phyloP scores from a whole-genome alignment of 2,797 vertebrate genomes.

The Coracias cyanogaster region DNA sequence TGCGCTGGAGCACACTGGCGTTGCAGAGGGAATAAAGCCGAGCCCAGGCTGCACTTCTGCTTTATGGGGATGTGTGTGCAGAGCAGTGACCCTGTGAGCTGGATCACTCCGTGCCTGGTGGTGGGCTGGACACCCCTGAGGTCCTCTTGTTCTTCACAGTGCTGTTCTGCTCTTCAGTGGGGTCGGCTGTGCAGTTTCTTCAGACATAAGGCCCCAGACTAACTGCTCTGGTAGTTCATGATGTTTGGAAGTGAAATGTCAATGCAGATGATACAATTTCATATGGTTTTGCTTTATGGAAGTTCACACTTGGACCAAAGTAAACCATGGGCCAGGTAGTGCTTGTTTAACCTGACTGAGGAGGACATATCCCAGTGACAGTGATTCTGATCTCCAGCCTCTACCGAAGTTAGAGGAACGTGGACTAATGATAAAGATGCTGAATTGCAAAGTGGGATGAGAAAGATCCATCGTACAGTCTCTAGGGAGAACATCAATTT shows the following conservation, averaged over 20 bases:
- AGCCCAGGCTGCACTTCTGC: not conserved
- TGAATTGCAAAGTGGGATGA: not conserved
- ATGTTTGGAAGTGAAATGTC: not conserved
- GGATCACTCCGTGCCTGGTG: rapidly evolving
- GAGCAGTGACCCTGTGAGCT: not conserved
- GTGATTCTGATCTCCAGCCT: not conserved
- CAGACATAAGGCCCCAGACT: not conserved
- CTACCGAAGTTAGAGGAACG: not conserved
- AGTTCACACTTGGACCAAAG: not conserved
- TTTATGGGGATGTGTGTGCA: not conserved
- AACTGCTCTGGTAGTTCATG: not conserved
- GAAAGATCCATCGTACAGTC: not conserved
- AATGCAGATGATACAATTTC: not conserved
- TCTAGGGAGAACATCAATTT: not conserved
- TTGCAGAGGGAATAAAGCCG: too few species aligned
- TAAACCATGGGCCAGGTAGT: not conserved
- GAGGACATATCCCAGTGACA: not conserved
- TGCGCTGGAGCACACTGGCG: not conserved
- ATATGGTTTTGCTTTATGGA: not conserved
- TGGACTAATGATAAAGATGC: not conserved
- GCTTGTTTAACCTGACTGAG: not conserved
- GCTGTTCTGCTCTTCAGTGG: not conserved
- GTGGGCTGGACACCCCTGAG: not conserved
- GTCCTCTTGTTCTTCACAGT: not conserved
- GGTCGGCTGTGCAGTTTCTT: not conserved